Percentiles rank a stretch among this genome's conserved stretches.
These are phyloP conservation scores for Scomber colias DNA, from an alignment of 2,113 vertebrate species.

Conservation along the genomic window DNA sequence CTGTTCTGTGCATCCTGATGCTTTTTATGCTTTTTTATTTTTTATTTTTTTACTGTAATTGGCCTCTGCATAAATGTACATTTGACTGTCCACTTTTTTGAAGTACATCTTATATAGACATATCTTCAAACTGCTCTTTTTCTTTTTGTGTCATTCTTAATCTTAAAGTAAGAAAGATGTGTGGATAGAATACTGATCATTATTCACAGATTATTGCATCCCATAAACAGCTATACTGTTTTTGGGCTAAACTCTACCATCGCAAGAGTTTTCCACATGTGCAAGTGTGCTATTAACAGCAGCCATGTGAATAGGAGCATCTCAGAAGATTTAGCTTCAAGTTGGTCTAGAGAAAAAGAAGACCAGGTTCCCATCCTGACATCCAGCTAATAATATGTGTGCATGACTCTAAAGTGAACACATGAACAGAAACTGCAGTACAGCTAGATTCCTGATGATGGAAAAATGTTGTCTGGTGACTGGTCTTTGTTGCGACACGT, in stretches of 20 bases:
- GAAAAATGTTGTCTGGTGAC: neutral
- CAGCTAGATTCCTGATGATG: neutral
- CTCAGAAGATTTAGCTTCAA: neutral
- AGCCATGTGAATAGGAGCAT: neutral
- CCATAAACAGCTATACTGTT: neutral
- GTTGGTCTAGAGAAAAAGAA: neutral
- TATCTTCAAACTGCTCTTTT: neutral
- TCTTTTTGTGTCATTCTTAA: neutral
- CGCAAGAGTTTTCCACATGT: no score
- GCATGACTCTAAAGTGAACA: neutral
- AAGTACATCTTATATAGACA: no score
- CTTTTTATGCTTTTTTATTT: neutral
- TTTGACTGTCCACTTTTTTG: neutral
- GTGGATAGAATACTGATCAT: neutral
- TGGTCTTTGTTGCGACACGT: conserved; percentile 24
- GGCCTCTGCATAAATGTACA: neutral
- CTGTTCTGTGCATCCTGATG: neutral
- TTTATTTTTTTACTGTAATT: neutral
- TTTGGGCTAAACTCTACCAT: no score
- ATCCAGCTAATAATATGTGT: neutral
- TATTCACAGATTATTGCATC: neutral
- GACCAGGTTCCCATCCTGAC: neutral
- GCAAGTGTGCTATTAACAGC: no score
- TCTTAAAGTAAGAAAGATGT: neutral
- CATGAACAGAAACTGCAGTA: neutral